phyloP scores from a whole-genome alignment of 2,797 vertebrate species.

The Premnoplex brunnescens region DNA sequence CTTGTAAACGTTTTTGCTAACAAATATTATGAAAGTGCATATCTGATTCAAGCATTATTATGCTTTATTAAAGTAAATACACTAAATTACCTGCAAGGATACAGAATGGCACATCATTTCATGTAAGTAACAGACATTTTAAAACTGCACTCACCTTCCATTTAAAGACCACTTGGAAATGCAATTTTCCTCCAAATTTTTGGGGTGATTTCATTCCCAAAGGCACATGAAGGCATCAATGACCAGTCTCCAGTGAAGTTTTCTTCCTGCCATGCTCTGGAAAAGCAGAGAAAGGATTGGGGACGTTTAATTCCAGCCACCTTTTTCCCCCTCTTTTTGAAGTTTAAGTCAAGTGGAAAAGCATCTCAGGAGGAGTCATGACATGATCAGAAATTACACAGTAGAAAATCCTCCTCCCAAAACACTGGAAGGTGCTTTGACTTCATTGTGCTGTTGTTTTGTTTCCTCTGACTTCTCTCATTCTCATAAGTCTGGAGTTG shows the following conservation, averaged over 20 bases:
- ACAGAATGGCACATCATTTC: background rate
- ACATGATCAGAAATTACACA: background rate
- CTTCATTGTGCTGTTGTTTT: background rate
- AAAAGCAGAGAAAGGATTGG: background rate
- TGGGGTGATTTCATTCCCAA: background rate
- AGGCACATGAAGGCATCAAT: background rate
- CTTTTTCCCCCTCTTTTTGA: background rate
- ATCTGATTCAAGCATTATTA: slow-evolving; percentile 23
- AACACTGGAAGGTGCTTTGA: background rate
- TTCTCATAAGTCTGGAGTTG: background rate
- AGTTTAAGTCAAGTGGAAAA: background rate
- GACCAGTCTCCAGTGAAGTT: background rate
- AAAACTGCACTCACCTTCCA: background rate
- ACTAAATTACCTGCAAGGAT: background rate
- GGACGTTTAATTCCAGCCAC: background rate
- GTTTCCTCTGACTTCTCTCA: background rate
- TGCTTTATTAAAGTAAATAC: slow-evolving; percentile 5
- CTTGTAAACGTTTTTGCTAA: slow-evolving; percentile 32
- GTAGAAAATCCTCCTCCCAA: background rate
- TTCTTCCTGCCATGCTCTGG: background rate
- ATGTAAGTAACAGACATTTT: background rate
- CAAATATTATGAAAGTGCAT: slow-evolving; percentile 22
- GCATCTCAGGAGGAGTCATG: background rate
- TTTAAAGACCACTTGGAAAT: background rate
- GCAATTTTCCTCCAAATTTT: background rate